These are phyloP conservation scores for Archivesica marissinica DNA, from an alignment of 1,140 invertebrate genomes.

Conservation along the genomic window DNA sequence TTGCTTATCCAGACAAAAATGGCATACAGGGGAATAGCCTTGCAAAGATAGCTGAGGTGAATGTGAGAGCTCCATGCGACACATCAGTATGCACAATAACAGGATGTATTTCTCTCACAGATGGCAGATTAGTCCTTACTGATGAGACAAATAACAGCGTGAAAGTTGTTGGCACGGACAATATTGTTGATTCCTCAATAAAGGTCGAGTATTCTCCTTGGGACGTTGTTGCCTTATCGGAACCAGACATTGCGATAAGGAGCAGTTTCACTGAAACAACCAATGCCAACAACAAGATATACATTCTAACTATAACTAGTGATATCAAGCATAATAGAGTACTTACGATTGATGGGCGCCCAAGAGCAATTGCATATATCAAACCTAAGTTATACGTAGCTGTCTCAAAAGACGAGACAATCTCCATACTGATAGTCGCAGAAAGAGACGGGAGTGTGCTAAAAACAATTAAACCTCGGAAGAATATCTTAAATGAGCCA, in stretches of 20 bases:
- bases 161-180: conserved; percentile 20
- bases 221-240: conserved; percentile 30
- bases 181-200: neutral
- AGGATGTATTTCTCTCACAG: conserved; percentile 2
- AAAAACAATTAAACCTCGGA: conserved; percentile 34
- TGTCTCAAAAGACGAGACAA: conserved; percentile 3
- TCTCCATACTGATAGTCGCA: neutral
- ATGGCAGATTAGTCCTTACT: conserved; percentile 25
- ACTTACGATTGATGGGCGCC: conserved; percentile 19
- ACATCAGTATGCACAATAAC: conserved; percentile 36
- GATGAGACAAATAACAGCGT: conserved; percentile 53
- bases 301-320: neutral
- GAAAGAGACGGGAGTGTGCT: conserved; percentile 19
- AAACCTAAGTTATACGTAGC: conserved; percentile 18
- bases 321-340: neutral
- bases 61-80: conserved; percentile 17
- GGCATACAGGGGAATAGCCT: neutral
- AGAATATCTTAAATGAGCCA: conserved; percentile 33
- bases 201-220: conserved; percentile 21
- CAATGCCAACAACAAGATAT: conserved; percentile 7
- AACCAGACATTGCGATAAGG: conserved; percentile 19
- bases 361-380: conserved; percentile 38
- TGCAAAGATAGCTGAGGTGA: conserved; percentile 32
- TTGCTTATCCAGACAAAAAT: neutral
- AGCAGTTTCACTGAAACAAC: conserved; percentile 27